Evolutionary conservation across 2,888 invertebrate genomes (phyloP).

Genomic region (Trachelus troglodyta): DNA sequence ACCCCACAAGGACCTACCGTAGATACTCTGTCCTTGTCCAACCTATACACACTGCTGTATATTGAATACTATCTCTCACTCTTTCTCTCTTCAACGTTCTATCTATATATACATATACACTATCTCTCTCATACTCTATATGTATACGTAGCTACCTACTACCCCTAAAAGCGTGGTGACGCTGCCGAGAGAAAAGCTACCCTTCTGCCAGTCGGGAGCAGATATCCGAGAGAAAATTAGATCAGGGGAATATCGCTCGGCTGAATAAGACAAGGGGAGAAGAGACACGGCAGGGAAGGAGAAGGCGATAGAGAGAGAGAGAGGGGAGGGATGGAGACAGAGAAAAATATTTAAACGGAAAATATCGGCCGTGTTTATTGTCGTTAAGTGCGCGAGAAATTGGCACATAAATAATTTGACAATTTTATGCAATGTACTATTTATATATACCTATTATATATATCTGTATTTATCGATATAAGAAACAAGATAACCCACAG

Average conservation of each 20-base stretch:
- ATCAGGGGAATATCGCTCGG: conserved; percentile 33
- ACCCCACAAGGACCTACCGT: background rate
- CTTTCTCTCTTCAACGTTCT: conserved; percentile 5
- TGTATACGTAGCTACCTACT: background rate
- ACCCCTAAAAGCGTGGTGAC: background rate
- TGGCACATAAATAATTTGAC: background rate
- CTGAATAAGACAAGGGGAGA: background rate
- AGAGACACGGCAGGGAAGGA: background rate
- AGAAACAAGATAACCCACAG: background rate
- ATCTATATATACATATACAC: conserved; percentile 5
- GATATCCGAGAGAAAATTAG: conserved; percentile 33
- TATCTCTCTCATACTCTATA: background rate
- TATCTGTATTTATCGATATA: background rate
- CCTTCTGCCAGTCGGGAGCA: conserved; percentile 8
- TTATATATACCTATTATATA: background rate
- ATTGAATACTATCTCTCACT: conserved; percentile 9
- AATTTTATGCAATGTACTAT: background rate
- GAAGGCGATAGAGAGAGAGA: background rate
- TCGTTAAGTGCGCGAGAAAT: background rate
- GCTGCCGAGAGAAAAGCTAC: conserved; percentile 1
- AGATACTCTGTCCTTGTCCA: background rate
- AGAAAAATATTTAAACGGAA: background rate
- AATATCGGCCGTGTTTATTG: background rate
- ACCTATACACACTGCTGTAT: too few species aligned
- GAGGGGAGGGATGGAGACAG: too few species aligned